A percentile compares a stretch with the other conserved stretches of the same genome.
phyloP scores from a whole-genome alignment of 2,797 vertebrate species.

The Phoebastria nigripes region DNA sequence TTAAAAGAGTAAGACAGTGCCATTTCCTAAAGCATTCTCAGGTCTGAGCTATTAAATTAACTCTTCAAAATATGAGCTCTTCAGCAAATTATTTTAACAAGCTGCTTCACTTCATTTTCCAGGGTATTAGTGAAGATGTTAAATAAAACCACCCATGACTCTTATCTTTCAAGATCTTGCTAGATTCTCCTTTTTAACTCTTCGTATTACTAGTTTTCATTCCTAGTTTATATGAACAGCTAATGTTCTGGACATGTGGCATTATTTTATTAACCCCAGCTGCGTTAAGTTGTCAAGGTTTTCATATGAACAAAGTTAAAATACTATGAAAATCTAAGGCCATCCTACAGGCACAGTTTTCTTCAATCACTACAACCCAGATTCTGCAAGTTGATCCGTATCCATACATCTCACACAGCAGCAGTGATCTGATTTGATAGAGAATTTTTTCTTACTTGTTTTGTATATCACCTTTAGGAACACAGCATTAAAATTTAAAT shows the following conservation, averaged over 20 bases:
- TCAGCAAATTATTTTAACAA: background rate
- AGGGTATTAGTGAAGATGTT: background rate
- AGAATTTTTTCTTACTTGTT: background rate
- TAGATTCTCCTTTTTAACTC: background rate
- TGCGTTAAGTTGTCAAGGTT: background rate
- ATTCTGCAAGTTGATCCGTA: background rate
- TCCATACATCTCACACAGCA: background rate
- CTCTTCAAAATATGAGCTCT: background rate
- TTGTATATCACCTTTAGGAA: background rate
- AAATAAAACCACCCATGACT: background rate
- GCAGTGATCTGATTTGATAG: background rate
- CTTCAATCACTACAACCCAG: background rate
- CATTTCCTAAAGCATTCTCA: background rate
- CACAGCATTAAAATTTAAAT: background rate
- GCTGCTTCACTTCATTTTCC: background rate
- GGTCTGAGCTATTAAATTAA: background rate
- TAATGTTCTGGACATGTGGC: background rate
- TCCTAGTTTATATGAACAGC: background rate
- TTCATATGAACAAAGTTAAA: background rate
- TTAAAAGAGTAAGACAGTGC: background rate
- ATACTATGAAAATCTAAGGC: background rate
- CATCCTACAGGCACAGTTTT: background rate
- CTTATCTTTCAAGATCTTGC: background rate
- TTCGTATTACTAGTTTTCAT: background rate
- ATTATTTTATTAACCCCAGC: background rate